Evolutionary conservation across 2,797 vertebrate species (phyloP).

Genomic region (Acrocephalus scirpaceus): DNA sequence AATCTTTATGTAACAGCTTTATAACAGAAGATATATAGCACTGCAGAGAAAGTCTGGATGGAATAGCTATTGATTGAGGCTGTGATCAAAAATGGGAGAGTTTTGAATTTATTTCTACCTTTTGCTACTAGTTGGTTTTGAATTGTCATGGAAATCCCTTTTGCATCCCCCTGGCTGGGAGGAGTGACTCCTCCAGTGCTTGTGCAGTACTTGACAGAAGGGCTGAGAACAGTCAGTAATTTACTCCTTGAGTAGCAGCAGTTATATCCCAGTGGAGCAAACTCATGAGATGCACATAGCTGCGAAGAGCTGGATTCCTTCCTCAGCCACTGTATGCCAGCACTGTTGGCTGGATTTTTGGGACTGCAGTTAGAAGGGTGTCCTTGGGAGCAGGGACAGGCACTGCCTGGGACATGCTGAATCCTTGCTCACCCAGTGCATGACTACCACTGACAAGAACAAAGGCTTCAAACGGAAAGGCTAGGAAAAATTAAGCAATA

Average conservation of each 20-base stretch:
- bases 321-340: not conserved
- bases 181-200: not conserved
- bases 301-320: not conserved
- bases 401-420: not conserved
- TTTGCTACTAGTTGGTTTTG: not conserved
- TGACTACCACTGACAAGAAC: not conserved
- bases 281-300: not conserved
- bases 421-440: not conserved
- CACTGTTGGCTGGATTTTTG: not conserved
- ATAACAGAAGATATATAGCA: not conserved
- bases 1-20: not conserved
- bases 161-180: not conserved
- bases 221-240: not conserved
- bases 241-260: not conserved
- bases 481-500: not conserved
- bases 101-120: not conserved
- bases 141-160: not conserved
- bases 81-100: rapidly evolving
- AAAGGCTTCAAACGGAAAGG: not conserved
- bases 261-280: not conserved
- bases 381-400: not conserved
- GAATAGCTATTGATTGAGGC: not conserved
- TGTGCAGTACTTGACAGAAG: not conserved
- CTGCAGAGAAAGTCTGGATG: not conserved
- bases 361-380: not conserved